A percentile compares a stretch with the other conserved stretches of the same genome.
Conservation (phyloP, 2,113 vertebrate genomes). For the Dicerorhinus sumatrensis region DNA sequence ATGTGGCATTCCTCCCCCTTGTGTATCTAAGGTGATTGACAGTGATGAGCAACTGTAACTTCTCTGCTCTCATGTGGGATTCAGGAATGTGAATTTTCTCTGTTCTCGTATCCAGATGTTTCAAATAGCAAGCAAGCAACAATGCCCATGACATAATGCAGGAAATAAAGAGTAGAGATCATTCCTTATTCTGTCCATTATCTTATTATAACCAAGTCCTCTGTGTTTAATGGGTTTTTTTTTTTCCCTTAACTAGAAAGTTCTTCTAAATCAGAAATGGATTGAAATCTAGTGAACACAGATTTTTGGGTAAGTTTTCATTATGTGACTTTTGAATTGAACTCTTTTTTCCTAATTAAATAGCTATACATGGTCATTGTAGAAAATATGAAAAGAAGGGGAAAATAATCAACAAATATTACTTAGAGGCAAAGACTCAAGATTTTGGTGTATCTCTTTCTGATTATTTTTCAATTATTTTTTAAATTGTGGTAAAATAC, state of each 20-base stretch:
- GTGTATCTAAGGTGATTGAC: neutral
- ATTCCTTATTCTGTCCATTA: neutral
- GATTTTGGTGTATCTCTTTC: neutral
- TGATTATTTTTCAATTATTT: neutral
- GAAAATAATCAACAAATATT: neutral
- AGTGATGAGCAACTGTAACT: neutral
- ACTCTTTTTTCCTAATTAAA: neutral
- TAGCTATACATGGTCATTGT: neutral
- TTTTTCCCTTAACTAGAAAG: neutral
- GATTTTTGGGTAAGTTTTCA: constrained; percentile 12
- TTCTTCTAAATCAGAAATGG: constrained; percentile 17
- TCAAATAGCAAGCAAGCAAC: neutral
- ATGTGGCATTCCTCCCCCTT: neutral
- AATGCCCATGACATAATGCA: neutral
- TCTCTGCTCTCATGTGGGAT: neutral
- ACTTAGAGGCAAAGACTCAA: neutral
- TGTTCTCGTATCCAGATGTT: neutral
- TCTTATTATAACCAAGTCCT: neutral
- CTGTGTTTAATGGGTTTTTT: neutral
- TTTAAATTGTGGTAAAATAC: neutral
- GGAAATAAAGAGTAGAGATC: neutral
- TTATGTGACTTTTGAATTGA: neutral
- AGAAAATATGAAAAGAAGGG: neutral
- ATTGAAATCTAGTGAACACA: neutral
- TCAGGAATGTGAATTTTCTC: neutral